These are phyloP conservation scores for Spisula subtruncata DNA, from an alignment of 2,888 invertebrate genomes.

Conservation along the genomic window DNA sequence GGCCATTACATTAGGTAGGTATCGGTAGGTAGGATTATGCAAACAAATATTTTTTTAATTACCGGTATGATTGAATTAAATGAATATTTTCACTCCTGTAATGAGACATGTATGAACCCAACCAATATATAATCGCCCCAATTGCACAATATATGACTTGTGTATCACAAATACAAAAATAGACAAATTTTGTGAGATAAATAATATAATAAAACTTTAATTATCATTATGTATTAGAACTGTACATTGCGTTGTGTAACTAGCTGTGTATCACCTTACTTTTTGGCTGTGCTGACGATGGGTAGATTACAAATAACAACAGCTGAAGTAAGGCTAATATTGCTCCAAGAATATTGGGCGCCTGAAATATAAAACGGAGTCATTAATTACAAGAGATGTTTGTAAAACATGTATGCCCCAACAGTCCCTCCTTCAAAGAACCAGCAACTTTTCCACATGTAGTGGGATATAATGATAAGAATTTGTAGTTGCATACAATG, in stretches of 20 bases:
- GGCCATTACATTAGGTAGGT: too few relatives aligned
- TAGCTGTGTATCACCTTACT: slow-evolving; percentile 58
- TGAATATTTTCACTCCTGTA: too few relatives aligned
- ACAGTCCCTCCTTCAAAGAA: too few relatives aligned
- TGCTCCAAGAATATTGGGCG: slow-evolving; percentile 62
- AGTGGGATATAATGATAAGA: too few relatives aligned
- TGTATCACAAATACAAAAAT: slow-evolving; percentile 13
- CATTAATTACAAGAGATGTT: too few relatives aligned
- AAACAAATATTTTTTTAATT: too few relatives aligned
- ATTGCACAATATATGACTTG: not conserved
- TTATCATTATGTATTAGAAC: slow-evolving; percentile 4
- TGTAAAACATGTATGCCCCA: too few relatives aligned
- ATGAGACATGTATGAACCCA: too few relatives aligned
- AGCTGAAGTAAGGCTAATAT: slow-evolving; percentile 60
- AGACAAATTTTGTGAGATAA: not conserved
- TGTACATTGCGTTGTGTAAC: slow-evolving; percentile 20
- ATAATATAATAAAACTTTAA: not conserved
- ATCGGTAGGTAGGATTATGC: too few relatives aligned
- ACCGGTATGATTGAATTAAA: too few relatives aligned
- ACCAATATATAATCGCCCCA: not conserved
- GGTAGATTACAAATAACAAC: slow-evolving; percentile 62
- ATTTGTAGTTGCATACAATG: too few relatives aligned
- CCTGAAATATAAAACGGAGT: slow-evolving; percentile 54
- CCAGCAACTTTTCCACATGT: too few relatives aligned
- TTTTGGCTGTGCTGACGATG: slow-evolving; percentile 38